phyloP scores from a whole-genome alignment of 2,113 vertebrate species.

The Lycocorax pyrrhopterus region DNA sequence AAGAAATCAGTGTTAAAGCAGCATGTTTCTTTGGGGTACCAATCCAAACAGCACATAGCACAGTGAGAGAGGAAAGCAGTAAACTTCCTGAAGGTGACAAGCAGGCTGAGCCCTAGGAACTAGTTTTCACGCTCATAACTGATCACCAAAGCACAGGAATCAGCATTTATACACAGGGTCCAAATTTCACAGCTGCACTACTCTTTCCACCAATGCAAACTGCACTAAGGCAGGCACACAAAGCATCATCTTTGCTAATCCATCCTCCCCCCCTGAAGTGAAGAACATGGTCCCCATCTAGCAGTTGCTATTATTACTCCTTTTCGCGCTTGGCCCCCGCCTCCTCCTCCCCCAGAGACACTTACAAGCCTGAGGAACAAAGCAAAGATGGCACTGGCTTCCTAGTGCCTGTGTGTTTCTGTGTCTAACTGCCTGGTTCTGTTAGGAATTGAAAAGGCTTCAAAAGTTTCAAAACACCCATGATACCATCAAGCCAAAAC shows the following conservation, averaged over 20 bases:
- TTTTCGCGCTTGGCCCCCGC: background rate
- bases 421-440: background rate
- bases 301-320: background rate
- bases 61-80: background rate
- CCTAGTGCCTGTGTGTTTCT: background rate
- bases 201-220: background rate
- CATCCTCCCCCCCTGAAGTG: background rate
- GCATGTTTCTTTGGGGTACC: background rate
- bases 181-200: background rate
- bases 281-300: background rate
- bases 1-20: background rate
- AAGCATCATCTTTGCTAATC: background rate
- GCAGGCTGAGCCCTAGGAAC: background rate
- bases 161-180: background rate
- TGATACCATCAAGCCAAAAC: conserved; percentile 35
- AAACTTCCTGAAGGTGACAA: background rate
- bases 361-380: background rate
- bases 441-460: conserved; percentile 26
- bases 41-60: background rate
- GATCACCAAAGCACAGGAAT: background rate
- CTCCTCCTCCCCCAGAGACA: background rate
- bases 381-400: background rate
- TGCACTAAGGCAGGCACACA: background rate
- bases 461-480: conserved; percentile 45
- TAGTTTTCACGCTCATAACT: background rate